Conservation (phyloP, 1,140 invertebrate genomes). For the Drosophila burlai region DNA sequence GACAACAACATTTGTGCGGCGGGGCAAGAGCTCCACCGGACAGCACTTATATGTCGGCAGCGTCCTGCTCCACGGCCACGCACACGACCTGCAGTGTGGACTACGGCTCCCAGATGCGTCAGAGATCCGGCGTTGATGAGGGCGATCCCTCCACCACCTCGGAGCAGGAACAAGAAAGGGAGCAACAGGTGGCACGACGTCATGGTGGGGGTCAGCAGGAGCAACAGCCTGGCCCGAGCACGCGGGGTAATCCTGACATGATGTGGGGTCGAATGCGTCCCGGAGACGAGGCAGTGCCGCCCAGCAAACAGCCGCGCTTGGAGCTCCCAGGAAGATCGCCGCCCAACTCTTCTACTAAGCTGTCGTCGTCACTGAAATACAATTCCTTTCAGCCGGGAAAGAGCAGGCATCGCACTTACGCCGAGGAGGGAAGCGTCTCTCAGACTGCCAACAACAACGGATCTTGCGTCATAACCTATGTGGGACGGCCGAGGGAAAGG, state of each 20-base stretch:
- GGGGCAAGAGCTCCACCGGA: constrained; percentile 17
- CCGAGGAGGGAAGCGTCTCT: constrained; percentile 28
- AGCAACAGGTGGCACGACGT: constrained; percentile 4
- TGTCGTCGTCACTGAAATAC: constrained; percentile 60
- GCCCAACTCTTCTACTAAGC: constrained; percentile 17
- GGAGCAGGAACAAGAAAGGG: background rate
- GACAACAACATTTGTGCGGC: background rate
- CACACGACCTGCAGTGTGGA: constrained; percentile 67
- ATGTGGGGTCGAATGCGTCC: constrained; percentile 43
- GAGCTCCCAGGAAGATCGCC: constrained; percentile 8
- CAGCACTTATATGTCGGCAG: constrained; percentile 39
- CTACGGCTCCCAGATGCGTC: constrained; percentile 49
- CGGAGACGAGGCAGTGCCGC: constrained; percentile 39
- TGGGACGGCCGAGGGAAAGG: constrained; percentile 63
- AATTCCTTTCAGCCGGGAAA: constrained; percentile 67
- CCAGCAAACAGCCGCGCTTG: constrained; percentile 36
- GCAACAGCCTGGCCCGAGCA: constrained; percentile 1
- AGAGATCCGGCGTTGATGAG: constrained; percentile 3
- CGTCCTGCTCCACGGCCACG: constrained; percentile 66
- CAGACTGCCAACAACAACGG: constrained; percentile 34
- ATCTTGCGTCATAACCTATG: constrained; percentile 73
- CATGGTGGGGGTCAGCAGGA: background rate
- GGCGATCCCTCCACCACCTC: constrained; percentile 21
- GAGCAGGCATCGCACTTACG: constrained; percentile 61
- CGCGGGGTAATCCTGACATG: constrained; percentile 13